These are phyloP conservation scores for Drepana falcataria DNA, from an alignment of 2,888 invertebrate genomes.

Conservation along the genomic window DNA sequence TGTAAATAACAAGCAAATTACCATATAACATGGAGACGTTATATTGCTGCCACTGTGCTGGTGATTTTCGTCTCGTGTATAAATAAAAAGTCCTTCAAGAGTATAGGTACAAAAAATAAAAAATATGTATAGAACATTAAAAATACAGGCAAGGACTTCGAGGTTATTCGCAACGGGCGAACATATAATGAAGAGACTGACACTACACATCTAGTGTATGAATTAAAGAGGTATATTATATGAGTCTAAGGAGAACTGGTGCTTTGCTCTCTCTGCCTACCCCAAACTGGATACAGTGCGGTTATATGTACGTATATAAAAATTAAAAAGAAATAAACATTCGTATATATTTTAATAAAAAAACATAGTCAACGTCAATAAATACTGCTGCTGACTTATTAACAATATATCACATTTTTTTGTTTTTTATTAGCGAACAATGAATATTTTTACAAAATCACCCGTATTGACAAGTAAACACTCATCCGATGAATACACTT, in stretches of 20 bases:
- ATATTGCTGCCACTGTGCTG: constrained; percentile 3
- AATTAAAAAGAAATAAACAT: neutral
- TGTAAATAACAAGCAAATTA: constrained; percentile 2
- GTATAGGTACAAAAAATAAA: neutral
- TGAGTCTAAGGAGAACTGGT: too few species aligned
- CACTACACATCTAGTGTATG: too few species aligned
- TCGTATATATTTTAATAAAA: neutral
- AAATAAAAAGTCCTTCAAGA: constrained; percentile 9
- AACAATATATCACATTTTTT: constrained; percentile 6
- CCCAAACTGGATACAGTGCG: too few species aligned
- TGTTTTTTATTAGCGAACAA: constrained; percentile 8
- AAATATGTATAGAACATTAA: too few species aligned
- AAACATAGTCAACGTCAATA: neutral
- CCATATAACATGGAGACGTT: neutral
- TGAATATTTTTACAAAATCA: constrained; percentile 5
- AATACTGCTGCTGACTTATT: neutral
- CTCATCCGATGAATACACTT: neutral
- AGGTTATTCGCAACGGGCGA: too few species aligned
- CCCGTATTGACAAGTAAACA: neutral
- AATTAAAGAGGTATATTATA: too few species aligned
- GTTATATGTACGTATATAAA: too few species aligned
- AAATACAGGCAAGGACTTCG: too few species aligned
- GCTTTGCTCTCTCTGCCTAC: too few species aligned
- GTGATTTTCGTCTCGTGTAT: constrained; percentile 7
- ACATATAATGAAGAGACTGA: too few species aligned